phyloP scores from a whole-genome alignment of 2,113 vertebrate genomes.

The Bujurquina vittata region DNA sequence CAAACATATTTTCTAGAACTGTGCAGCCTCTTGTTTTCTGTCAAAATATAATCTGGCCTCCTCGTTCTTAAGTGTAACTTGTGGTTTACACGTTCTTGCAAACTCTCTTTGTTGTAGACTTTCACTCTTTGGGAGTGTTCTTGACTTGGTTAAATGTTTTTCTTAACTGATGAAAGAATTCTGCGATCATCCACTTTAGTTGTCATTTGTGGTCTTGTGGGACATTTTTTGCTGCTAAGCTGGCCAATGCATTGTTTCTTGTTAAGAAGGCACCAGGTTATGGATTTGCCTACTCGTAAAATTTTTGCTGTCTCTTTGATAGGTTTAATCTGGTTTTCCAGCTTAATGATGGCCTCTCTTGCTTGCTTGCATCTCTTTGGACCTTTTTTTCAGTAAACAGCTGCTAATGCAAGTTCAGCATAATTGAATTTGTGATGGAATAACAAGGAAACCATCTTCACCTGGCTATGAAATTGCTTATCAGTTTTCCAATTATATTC shows the following conservation, averaged over 20 bases:
- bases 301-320: neutral
- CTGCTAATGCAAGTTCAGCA: neutral
- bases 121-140: neutral
- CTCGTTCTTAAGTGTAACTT: neutral
- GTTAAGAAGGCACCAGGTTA: neutral
- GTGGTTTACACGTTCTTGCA: neutral
- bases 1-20: neutral
- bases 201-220: neutral
- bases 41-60: neutral
- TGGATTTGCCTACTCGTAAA: neutral
- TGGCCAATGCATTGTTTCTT: neutral
- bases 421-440: neutral
- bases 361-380: neutral
- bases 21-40: neutral
- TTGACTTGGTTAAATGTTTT: neutral
- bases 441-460: neutral
- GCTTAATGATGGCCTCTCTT: neutral
- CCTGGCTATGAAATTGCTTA: neutral
- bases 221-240: neutral
- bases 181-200: neutral
- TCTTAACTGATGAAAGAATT: neutral
- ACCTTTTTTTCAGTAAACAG: neutral
- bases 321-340: neutral
- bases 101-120: neutral
- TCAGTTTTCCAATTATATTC: neutral